A percentile compares a stretch with the other conserved stretches of the same genome.
phyloP scores from a whole-genome alignment of 2,888 invertebrate genomes.

The Tetramorium bicarinatum region DNA sequence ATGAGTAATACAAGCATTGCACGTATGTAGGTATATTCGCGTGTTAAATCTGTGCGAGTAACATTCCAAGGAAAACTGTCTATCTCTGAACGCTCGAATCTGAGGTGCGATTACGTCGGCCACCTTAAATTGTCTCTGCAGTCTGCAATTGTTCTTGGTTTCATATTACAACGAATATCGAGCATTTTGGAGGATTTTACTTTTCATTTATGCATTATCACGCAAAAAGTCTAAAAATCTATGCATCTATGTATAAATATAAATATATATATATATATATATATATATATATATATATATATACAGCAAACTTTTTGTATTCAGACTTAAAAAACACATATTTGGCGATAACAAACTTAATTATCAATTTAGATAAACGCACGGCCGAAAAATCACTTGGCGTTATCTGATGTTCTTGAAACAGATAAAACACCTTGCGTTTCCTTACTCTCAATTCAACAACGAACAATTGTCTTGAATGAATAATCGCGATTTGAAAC shows the following conservation, averaged over 20 bases:
- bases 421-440: not conserved
- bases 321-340: not conserved
- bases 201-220: not conserved
- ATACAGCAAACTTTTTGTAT: not conserved
- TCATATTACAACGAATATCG: not conserved
- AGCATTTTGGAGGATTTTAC: not conserved
- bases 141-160: not conserved
- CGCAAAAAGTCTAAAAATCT: not conserved
- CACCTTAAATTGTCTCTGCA: conserved; percentile 32
- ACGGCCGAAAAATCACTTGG: conserved; percentile 14
- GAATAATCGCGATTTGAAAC: not conserved
- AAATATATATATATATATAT: not conserved
- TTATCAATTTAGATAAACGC: conserved; percentile 68
- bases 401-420: conserved; percentile 14
- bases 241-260: not conserved
- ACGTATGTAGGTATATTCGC: not conserved
- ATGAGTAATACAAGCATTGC: conserved; percentile 64
- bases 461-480: not conserved
- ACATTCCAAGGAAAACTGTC: conserved; percentile 63
- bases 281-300: not conserved
- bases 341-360: conserved; percentile 64
- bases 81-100: conserved; percentile 59
- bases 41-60: conserved; percentile 33
- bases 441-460: not conserved
- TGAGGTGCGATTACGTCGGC: conserved; percentile 65